phyloP scores from a whole-genome alignment of 2,113 vertebrate genomes.

The Petromus typicus region DNA sequence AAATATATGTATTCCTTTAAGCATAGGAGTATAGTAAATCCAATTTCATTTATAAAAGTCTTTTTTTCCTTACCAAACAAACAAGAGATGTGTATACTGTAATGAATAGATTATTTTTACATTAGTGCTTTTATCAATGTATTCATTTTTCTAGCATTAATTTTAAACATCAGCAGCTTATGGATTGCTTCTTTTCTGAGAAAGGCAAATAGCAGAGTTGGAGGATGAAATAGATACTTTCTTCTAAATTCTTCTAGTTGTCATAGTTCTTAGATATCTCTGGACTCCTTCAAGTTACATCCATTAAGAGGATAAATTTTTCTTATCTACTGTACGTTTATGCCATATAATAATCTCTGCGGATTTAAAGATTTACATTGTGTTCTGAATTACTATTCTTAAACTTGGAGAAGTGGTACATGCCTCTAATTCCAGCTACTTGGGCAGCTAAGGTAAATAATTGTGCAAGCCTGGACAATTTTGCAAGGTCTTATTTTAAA shows the following conservation, averaged over 20 bases:
- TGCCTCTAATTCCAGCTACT: neutral
- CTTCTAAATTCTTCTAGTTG: neutral
- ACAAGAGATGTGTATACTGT: neutral
- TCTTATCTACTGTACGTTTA: neutral
- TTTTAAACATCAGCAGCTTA: neutral
- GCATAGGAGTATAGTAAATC: neutral
- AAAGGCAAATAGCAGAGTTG: neutral
- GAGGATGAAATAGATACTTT: neutral
- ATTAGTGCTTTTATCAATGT: neutral
- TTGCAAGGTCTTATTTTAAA: neutral
- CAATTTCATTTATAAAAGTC: neutral
- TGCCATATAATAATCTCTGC: neutral
- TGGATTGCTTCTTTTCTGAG: constrained; percentile 24
- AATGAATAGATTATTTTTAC: constrained; percentile 17
- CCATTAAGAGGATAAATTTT: neutral
- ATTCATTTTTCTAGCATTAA: neutral
- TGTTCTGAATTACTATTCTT: constrained; percentile 33
- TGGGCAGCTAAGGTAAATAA: neutral
- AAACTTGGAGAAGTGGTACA: neutral
- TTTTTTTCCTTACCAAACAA: constrained; percentile 48
- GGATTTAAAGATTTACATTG: constrained; percentile 44
- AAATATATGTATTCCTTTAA: constrained; percentile 1
- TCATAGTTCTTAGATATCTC: neutral
- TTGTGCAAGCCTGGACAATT: neutral
- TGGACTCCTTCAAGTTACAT: neutral